A percentile compares a stretch with the other conserved stretches of the same genome.
Evolutionary conservation across 2,888 invertebrate genomes (phyloP).

Genomic region (Stenodera caucasica): DNA sequence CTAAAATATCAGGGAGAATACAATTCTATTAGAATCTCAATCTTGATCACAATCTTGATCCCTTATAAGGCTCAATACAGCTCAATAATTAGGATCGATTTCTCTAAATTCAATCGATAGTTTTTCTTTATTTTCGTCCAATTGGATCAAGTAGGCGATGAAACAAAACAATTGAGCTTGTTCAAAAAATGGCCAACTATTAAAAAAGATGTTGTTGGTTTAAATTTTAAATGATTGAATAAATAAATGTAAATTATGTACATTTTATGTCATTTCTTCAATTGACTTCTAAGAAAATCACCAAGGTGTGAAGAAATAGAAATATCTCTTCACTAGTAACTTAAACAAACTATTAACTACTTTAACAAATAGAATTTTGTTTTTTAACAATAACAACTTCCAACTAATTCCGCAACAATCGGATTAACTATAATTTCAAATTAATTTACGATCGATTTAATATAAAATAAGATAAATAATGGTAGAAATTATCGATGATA

Average conservation of each 20-base stretch:
- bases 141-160: too few species aligned
- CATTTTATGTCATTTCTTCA: conserved; percentile 20
- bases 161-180: too few species aligned
- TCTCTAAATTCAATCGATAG: too few species aligned
- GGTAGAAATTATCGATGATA: conserved; percentile 28
- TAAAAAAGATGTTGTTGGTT: conserved; percentile 4
- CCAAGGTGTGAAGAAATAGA: conserved; percentile 46
- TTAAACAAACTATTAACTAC: conserved; percentile 47
- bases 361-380: conserved; percentile 40
- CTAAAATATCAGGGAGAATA: too few species aligned
- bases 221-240: conserved; percentile 13
- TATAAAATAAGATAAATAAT: conserved; percentile 19
- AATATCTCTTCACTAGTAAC: conserved; percentile 37
- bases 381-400: background rate
- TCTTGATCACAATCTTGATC: too few species aligned
- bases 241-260: conserved; percentile 24
- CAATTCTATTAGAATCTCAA: too few species aligned
- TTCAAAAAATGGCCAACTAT: conserved; percentile 11
- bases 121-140: too few species aligned
- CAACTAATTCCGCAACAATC: background rate
- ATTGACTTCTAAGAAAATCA: conserved; percentile 45
- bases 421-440: background rate
- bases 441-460: conserved; percentile 11
- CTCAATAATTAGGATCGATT: too few species aligned
- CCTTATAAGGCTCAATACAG: too few species aligned